phyloP scores from a whole-genome alignment of 2,888 invertebrate genomes.

The Amiota communis region DNA sequence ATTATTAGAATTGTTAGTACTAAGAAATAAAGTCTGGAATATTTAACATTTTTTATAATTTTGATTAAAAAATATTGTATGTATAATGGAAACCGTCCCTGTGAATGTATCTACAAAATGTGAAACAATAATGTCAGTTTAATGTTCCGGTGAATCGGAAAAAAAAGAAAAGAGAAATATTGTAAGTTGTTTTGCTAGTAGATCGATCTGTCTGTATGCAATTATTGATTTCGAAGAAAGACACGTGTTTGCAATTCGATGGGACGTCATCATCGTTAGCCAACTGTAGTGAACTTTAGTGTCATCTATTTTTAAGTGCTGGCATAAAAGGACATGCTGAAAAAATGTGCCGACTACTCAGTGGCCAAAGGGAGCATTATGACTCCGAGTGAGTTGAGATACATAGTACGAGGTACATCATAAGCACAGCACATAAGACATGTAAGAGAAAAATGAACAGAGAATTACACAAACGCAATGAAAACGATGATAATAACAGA shows the following conservation, averaged over 20 bases:
- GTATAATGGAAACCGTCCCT: too few relatives aligned
- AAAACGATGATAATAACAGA: slow-evolving; percentile 66
- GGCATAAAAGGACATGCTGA: slow-evolving; percentile 51
- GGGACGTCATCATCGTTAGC: slow-evolving; percentile 33
- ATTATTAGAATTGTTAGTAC: too few relatives aligned
- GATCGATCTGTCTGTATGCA: not conserved
- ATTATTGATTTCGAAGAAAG: slow-evolving; percentile 36
- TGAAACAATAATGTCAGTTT: too few relatives aligned
- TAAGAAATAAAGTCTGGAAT: too few relatives aligned
- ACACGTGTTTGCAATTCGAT: slow-evolving; percentile 58
- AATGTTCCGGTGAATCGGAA: too few relatives aligned
- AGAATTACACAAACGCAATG: slow-evolving; percentile 43
- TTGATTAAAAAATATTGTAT: too few relatives aligned
- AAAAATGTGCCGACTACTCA: slow-evolving; percentile 9
- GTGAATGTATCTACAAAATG: too few relatives aligned
- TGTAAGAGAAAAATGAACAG: slow-evolving; percentile 29
- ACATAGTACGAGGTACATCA: slow-evolving; percentile 52
- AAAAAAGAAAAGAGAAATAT: too few relatives aligned
- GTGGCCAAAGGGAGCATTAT: slow-evolving; percentile 21
- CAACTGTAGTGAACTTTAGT: slow-evolving; percentile 41
- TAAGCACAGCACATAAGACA: slow-evolving; percentile 32
- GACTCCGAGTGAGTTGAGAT: not conserved
- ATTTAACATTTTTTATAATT: too few relatives aligned
- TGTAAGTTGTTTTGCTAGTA: too few relatives aligned
- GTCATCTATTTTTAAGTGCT: slow-evolving; percentile 63